A percentile compares a stretch with the other conserved stretches of the same genome.
phyloP scores from a whole-genome alignment of 2,797 vertebrate genomes.

The Thunnus albacares region DNA sequence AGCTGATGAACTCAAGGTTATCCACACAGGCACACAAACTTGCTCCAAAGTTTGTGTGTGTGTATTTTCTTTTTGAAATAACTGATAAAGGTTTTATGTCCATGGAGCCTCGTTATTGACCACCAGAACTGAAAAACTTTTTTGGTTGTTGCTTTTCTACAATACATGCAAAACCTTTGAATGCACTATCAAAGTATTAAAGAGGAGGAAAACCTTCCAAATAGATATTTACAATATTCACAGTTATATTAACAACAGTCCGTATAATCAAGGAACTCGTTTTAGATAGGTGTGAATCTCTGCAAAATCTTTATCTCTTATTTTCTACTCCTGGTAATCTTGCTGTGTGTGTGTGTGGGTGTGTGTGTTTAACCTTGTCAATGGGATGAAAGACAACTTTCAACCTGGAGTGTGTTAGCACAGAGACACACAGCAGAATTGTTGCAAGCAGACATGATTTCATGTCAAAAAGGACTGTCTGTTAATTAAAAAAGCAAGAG shows the following conservation, averaged over 20 bases:
- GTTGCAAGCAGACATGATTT: constrained; percentile 48
- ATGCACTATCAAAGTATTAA: constrained; percentile 2
- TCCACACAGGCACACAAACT: constrained; percentile 44
- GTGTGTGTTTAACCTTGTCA: constrained; percentile 58
- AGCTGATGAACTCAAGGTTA: constrained; percentile 64
- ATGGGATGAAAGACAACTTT: constrained; percentile 55
- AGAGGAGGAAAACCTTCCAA: background rate
- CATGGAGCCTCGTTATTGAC: constrained; percentile 23
- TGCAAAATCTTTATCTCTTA: constrained; percentile 22
- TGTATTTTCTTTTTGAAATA: constrained; percentile 26
- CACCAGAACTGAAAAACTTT: constrained; percentile 9
- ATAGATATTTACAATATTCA: constrained; percentile 7
- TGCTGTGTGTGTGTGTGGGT: constrained; percentile 18
- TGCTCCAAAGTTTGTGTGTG: constrained; percentile 22
- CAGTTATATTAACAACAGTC: constrained; percentile 1
- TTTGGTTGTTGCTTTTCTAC: constrained; percentile 20
- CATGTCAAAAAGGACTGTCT: constrained; percentile 51
- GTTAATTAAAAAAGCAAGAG: constrained; percentile 60
- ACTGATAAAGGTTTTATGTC: constrained; percentile 28
- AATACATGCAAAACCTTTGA: constrained; percentile 6
- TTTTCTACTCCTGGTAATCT: constrained; percentile 32
- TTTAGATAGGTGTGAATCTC: constrained; percentile 27
- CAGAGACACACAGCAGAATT: constrained; percentile 28
- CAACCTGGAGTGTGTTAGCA: constrained; percentile 26
- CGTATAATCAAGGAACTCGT: constrained; percentile 14